Base-by-base conservation (phyloP, 2,113 vertebrate species). In the Sorex fumeus region DNA sequence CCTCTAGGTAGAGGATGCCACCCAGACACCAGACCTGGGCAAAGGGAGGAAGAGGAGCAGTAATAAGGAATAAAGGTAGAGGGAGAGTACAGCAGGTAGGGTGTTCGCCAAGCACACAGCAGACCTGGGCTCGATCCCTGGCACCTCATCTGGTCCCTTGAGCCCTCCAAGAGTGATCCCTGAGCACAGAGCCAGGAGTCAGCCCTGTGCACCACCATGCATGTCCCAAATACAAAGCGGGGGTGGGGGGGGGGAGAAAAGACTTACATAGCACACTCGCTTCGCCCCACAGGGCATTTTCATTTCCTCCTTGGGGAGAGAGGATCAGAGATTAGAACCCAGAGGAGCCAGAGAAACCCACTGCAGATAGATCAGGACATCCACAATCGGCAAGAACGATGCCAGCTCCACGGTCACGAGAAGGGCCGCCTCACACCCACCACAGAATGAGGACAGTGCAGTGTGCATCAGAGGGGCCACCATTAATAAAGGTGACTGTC, bases 261-360 rank as follows among this genome's bases (percentile, higher is more conserved):
- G 78, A 97, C 91, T 53, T 50, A 96, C 91, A 0, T 96, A 62
- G 93, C 74, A 95, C 1, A 93, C 97, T 8, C 57, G 93, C 25
- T 94, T 97, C 77, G 94, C 64, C 0, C 53, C 32, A 0, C 0
- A 50, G 79, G 95, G 28, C 57, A 76, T 50, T 87, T 76, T 81
- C 25, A 40, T 16, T 83, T 95, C 89, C 64, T 96, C 95, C 97
- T 97, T 45, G 87, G 60, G 71, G 23, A 84, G 92, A 94, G 89
- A 96, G 28, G 93, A 90, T 0, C 72, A 94, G 60, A 95, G 92
- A 80, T 94, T 83, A 90, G 93, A 87, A 94, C 28, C 36, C 47
- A 80, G 21, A 84, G 64, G 64, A 36, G n/a, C 77, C n/a, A 40
- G 50, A 9, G 40, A 28, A 78, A 18, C 4, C 9, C 36, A 16